Base-by-base conservation (phyloP, 1,140 invertebrate genomes). In the Drosophila ficusphila region DNA sequence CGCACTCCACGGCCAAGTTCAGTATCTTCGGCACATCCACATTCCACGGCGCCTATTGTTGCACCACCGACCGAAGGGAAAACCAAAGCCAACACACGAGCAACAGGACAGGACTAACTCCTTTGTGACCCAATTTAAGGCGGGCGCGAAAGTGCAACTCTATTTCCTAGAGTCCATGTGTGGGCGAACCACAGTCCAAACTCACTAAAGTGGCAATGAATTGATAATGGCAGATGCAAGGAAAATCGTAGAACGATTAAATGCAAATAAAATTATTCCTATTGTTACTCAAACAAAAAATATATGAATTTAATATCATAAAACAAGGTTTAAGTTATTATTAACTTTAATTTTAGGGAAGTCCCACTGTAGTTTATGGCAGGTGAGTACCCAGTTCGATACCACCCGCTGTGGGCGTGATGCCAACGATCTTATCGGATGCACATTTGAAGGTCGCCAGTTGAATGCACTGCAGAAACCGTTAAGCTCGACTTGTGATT, bases 1-100 rank as follows among this genome's bases (percentile, higher is more conserved):
- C 21, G 21, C 27, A 21, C 68, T 64, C 68, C 76, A 86, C 86
- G 82, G 82, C 82, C 82, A 86, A 86, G 82, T 86, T 86, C 82
- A 88, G 82, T 88, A 88, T 86, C 82, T 88, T 86, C 49, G 86
- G 85, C 62, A 81, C 82, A 86, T 70, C 77, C 62, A 81, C 82
- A 86, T 70, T 81, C 79, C 82, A 74, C 60, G 69, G 25, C 41
- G 58, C 73, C 81, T 76, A 81, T 81, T 86, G 70, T 83, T 83
- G 79, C 78, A 71, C 21, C 41, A 44, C 41, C 56, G 57, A 29
- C 36, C 51, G 12, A 31, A 18, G 27, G 6, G 29, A 19, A 34
- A 41, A n/a, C 11, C 33, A 39, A 36, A n/a, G n/a, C n/a, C n/a
- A n/a, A n/a, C n/a, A n/a, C 18, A 34, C 21, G 29, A 46, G 38